Evolutionary conservation across 2,888 invertebrate species (phyloP).

Genomic region (Drosophila ezoana): DNA sequence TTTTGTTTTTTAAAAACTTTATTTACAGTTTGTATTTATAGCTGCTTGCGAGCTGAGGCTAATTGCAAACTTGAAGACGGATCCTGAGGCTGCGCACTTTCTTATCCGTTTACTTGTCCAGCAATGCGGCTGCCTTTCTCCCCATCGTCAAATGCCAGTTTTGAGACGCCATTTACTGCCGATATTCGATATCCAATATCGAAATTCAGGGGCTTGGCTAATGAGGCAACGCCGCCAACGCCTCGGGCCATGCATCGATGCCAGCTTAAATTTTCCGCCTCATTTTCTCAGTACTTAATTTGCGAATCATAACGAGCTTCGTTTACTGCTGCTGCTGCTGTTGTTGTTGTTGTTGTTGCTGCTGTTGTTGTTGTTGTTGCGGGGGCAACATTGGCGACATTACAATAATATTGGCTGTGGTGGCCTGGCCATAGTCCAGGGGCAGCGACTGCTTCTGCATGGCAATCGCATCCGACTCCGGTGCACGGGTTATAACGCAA

Average conservation of each 20-base stretch:
- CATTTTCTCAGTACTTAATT: constrained; percentile 38
- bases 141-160: constrained; percentile 33
- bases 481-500: constrained; percentile 81
- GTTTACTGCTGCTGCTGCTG: constrained; percentile 36
- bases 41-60: constrained; percentile 52
- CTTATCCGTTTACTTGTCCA: constrained; percentile 24
- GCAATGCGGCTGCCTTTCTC: constrained; percentile 55
- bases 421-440: constrained; percentile 66
- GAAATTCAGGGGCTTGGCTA: constrained; percentile 16
- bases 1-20: constrained; percentile 72
- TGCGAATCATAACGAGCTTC: constrained; percentile 30
- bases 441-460: constrained; percentile 66
- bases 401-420: constrained; percentile 79
- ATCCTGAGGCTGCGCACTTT: constrained; percentile 55
- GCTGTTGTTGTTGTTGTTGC: constrained; percentile 54
- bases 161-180: constrained; percentile 35
- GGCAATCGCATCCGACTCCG: constrained; percentile 74
- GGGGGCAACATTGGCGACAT: constrained; percentile 80
- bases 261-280: constrained; percentile 41
- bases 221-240: constrained; percentile 20
- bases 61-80: constrained; percentile 44
- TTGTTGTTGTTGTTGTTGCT: constrained; percentile 37
- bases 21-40: constrained; percentile 76
- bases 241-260: constrained; percentile 21
- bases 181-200: constrained; percentile 27